Conservation (phyloP, 2,113 vertebrate species). For the Riparia riparia region DNA sequence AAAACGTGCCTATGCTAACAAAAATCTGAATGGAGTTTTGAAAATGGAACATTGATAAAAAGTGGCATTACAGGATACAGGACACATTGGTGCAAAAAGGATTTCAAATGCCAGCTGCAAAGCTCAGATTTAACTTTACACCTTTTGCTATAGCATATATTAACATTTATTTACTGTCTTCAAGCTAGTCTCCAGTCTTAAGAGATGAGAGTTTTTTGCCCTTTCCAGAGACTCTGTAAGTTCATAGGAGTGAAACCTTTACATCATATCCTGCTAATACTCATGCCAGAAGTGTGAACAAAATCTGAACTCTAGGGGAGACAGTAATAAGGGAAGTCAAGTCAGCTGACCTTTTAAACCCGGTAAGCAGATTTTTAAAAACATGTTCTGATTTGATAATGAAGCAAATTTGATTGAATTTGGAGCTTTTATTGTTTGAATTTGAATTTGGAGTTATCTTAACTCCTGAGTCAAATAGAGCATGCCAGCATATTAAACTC, state of each 20-base stretch:
- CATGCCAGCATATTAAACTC: slow-evolving; percentile 26
- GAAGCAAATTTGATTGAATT: slow-evolving; percentile 27
- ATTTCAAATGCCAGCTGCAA: background rate
- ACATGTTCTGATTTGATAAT: background rate
- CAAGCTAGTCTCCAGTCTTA: background rate
- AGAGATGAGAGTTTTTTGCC: background rate
- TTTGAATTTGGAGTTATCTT: slow-evolving; percentile 55
- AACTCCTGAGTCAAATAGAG: slow-evolving; percentile 43
- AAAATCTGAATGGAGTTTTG: background rate
- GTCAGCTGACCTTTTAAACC: slow-evolving; percentile 27
- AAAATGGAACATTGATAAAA: background rate
- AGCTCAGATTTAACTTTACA: background rate
- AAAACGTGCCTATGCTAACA: background rate
- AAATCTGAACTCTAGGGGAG: slow-evolving; percentile 22
- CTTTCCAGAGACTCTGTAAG: background rate
- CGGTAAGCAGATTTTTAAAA: slow-evolving; percentile 48
- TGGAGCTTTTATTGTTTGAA: background rate
- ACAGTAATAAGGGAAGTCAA: slow-evolving; percentile 12
- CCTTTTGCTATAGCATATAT: background rate
- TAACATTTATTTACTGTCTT: background rate
- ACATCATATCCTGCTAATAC: slow-evolving; percentile 14
- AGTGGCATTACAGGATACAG: background rate
- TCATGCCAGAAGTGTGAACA: background rate
- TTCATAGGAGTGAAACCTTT: background rate
- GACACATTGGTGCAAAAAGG: background rate